A percentile compares a stretch with the other conserved stretches of the same genome.
Evolutionary conservation across 2,113 vertebrate genomes (phyloP).

Genomic region (Brachypodius melanocephalos): DNA sequence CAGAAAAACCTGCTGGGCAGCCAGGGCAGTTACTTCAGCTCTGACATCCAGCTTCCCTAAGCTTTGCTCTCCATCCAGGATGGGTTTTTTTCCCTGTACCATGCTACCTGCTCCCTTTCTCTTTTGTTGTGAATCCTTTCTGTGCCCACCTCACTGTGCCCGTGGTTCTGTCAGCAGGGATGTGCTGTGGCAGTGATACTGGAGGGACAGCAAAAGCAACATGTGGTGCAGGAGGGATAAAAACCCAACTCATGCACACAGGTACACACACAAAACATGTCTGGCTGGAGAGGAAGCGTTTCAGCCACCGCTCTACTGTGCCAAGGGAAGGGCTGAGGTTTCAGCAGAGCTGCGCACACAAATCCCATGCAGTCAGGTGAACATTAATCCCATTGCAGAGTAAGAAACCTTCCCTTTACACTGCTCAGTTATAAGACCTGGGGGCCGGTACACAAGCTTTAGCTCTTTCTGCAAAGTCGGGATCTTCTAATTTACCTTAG

Average conservation of each 20-base stretch:
- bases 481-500: not conserved
- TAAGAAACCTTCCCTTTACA: not conserved
- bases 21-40: not conserved
- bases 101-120: not conserved
- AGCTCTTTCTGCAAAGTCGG: not conserved
- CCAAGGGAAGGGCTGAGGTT: not conserved
- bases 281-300: not conserved
- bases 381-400: not conserved
- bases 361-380: not conserved
- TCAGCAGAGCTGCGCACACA: not conserved
- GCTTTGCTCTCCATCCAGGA: not conserved
- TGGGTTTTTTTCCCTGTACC: not conserved
- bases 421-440: not conserved
- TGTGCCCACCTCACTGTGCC: not conserved
- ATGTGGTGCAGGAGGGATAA: not conserved
- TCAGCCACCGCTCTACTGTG: not conserved
- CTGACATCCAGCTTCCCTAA: not conserved
- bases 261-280: not conserved
- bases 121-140: not conserved
- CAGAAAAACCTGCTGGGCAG: not conserved
- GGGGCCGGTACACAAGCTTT: not conserved
- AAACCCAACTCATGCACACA: fast-evolving
- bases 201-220: not conserved
- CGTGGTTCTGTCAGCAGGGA: not conserved
- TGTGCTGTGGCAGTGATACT: not conserved